Evolutionary conservation across 2,113 vertebrate genomes (phyloP), one percentile per base, ranked within the genome.

Genomic region (Eublepharis macularius): DNA sequence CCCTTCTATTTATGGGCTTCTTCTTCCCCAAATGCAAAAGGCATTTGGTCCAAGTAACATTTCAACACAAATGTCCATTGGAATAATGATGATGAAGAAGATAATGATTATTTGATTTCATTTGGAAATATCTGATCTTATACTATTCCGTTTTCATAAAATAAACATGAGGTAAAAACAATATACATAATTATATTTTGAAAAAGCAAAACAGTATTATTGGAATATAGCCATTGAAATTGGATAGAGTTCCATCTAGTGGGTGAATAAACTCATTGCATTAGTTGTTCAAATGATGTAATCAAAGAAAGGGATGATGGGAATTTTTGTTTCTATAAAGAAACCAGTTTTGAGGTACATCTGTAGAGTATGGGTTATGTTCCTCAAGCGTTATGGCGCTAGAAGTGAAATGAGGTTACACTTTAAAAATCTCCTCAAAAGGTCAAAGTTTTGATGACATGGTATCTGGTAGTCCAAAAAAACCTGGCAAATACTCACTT

Each of bases 191-290:
- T 39, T 6, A 1, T 0, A 73, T 78, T 70, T 43, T 4, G 63
- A 39, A 69, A 45, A 83, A 84, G 87, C 91, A 26, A 13, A 26
- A 34, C 16, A 69, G 41, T 76, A 32, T 39, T 32, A 21, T 43
- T 79, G 24, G 29, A 79, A 60, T 60, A 68, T 49, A 76, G 12
- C 32, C 9, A 39, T 76, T 82, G 39, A 39, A 76, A 24, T 93
- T 94, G 93, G 93, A 83, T 94, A 70, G 91, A 89, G 83, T 94
- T 93, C 92, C 94, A 95, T 92, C 93, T 94, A 93, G 94, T 95
- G 93, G 93, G 47, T 87, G 57, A 76, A 84, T 88, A 78, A 66
- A 84, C 80, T 21, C 91, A 92, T 83, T 16, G 21, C 78, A 49
- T 57, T 26, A 68, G 14, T 41, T 63, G 0, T 0, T 81, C 0